Percentiles rank a stretch among this genome's conserved stretches.
Conservation (phyloP, 2,797 vertebrate genomes). For the Rhinella marina region DNA sequence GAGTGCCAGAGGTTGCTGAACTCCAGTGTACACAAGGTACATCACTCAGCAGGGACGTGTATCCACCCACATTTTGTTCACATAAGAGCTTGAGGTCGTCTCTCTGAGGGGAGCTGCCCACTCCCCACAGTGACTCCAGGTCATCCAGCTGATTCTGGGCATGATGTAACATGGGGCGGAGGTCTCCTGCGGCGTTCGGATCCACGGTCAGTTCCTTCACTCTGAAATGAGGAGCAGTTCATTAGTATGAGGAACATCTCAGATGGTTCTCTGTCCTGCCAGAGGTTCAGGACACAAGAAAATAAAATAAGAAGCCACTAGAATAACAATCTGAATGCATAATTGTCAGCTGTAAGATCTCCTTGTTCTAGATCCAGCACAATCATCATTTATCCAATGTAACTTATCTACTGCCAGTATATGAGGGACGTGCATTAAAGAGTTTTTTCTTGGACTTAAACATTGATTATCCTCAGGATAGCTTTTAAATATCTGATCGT, state of each 20-base stretch:
- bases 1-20: not conserved
- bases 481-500: too few species aligned
- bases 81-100: constrained; percentile 97
- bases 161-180: constrained; percentile 81
- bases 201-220: constrained; percentile 88
- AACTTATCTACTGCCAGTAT: too few species aligned
- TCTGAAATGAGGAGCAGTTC: constrained; percentile 71
- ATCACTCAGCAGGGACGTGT: not conserved
- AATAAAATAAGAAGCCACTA: not conserved
- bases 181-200: constrained; percentile 77
- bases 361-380: constrained; percentile 44
- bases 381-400: too few species aligned
- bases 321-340: not conserved
- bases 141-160: constrained; percentile 88
- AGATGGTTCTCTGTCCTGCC: not conserved
- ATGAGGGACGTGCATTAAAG: too few species aligned
- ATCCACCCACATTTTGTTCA: constrained; percentile 93
- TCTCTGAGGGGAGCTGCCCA: constrained; percentile 93
- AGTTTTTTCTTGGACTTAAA: too few species aligned
- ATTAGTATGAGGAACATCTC: not conserved
- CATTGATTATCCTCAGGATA: too few species aligned
- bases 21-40: not conserved
- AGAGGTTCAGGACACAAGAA: not conserved
- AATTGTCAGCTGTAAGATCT: constrained; percentile 67
- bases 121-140: constrained; percentile 93